A percentile compares a stretch with the other conserved stretches of the same genome.
These are phyloP conservation scores for Sebastes taczanowskii DNA, from an alignment of 2,797 vertebrate species.

Conservation along the genomic window DNA sequence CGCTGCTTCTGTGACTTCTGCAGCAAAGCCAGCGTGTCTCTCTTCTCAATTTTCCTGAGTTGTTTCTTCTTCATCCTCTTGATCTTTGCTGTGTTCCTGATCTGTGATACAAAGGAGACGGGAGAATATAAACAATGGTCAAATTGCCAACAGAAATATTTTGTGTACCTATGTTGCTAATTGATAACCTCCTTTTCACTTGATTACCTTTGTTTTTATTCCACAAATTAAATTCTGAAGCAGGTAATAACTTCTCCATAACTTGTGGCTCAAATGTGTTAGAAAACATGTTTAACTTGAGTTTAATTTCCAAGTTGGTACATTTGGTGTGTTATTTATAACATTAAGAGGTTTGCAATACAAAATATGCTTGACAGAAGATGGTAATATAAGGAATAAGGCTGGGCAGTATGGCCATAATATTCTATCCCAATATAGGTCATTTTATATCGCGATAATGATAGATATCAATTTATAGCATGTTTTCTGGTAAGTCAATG, in stretches of 20 bases:
- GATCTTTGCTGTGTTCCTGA: slow-evolving; percentile 92
- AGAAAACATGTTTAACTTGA: background rate
- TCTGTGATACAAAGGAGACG: slow-evolving; percentile 74
- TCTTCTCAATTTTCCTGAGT: slow-evolving; percentile 89
- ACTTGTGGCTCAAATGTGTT: background rate
- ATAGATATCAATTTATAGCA: no score
- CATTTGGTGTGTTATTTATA: background rate
- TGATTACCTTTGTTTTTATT: background rate
- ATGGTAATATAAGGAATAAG: background rate
- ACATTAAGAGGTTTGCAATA: background rate
- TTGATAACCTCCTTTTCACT: background rate
- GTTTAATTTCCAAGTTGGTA: background rate
- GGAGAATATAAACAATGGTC: background rate
- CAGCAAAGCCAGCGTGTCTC: slow-evolving; percentile 89
- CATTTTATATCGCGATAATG: no score
- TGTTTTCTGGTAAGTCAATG: no score
- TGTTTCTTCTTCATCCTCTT: slow-evolving; percentile 95
- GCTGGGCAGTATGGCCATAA: background rate
- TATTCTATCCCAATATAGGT: no score
- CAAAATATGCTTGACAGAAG: background rate
- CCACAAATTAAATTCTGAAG: background rate
- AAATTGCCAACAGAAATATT: background rate
- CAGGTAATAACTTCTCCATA: background rate
- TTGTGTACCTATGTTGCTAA: background rate
- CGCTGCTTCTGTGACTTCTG: slow-evolving; percentile 78